Evolutionary conservation across 2,888 invertebrate species (phyloP).

Genomic region (Phymatocera aterrima): DNA sequence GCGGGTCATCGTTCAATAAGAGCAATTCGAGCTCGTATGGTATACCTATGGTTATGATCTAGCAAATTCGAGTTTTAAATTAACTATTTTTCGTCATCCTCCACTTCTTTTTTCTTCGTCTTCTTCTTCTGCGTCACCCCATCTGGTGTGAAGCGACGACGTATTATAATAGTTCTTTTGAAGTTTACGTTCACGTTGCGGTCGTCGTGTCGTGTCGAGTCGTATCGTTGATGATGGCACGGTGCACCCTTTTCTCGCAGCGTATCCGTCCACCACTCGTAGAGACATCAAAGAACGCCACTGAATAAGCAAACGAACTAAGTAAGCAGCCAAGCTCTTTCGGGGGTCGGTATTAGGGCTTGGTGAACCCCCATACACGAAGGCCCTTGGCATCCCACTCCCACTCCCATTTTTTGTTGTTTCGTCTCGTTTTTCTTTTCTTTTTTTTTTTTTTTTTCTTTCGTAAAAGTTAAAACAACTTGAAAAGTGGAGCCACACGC

Average conservation of each 20-base stretch:
- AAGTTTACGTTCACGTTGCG: background rate
- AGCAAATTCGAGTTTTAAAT: background rate
- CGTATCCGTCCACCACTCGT: constrained; percentile 14
- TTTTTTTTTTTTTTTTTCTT: background rate
- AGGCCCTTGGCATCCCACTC: background rate
- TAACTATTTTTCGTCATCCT: background rate
- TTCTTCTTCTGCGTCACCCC: background rate
- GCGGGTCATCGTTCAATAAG: background rate
- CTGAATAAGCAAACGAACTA: constrained; percentile 35
- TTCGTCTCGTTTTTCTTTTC: background rate
- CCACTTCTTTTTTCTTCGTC: background rate
- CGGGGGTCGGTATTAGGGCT: background rate
- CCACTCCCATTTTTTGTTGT: background rate
- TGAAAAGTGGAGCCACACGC: background rate
- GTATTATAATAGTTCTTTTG: background rate
- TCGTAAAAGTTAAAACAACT: background rate
- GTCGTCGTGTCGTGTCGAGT: background rate
- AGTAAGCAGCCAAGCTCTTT: background rate
- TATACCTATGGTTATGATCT: no score
- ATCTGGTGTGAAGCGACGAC: background rate
- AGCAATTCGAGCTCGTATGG: no score
- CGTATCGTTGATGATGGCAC: background rate
- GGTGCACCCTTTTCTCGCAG: constrained; percentile 4
- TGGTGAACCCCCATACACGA: background rate
- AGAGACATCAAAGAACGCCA: constrained; percentile 36